These are phyloP conservation scores for Triplophysa yarkandensis DNA, from an alignment of 2,797 vertebrate genomes.

Conservation along the genomic window DNA sequence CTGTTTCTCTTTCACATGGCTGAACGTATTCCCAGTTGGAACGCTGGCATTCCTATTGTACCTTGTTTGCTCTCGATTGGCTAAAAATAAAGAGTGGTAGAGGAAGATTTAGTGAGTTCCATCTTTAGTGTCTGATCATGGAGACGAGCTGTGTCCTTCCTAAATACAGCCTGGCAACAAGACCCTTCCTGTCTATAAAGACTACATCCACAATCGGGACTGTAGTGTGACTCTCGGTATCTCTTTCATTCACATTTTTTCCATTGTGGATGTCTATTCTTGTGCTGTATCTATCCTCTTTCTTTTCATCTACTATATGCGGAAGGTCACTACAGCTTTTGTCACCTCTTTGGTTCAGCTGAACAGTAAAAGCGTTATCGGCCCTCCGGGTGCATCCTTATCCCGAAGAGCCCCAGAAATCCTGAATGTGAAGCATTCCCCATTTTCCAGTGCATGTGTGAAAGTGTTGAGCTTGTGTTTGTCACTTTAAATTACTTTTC, in stretches of 20 bases:
- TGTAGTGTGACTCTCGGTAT: background rate
- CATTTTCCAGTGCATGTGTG: conserved; percentile 56
- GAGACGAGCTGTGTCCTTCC: conserved; percentile 27
- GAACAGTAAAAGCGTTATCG: background rate
- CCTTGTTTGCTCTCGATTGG: conserved; percentile 5
- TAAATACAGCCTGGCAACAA: conserved; percentile 36
- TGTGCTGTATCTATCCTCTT: conserved; percentile 35
- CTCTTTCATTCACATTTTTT: conserved; percentile 5
- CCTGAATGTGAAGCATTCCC: conserved; percentile 26
- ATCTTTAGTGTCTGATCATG: conserved; percentile 33
- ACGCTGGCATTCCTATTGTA: background rate
- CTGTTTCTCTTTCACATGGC: background rate
- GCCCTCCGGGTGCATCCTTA: background rate
- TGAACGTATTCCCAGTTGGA: background rate
- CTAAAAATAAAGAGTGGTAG: conserved; percentile 24
- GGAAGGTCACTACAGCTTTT: conserved; percentile 6
- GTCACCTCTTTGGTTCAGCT: conserved; percentile 1
- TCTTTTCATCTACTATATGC: conserved; percentile 16
- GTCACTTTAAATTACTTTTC: conserved; percentile 47
- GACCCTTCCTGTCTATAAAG: conserved; percentile 4
- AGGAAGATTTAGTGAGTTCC: conserved; percentile 29
- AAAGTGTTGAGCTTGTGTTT: conserved; percentile 60
- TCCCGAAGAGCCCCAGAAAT: conserved; percentile 7
- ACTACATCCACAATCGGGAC: background rate
- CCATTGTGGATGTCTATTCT: conserved; percentile 53